A percentile compares a stretch with the other conserved stretches of the same genome.
Conservation (phyloP, 2,113 vertebrate species). For the Setophaga kirtlandii region DNA sequence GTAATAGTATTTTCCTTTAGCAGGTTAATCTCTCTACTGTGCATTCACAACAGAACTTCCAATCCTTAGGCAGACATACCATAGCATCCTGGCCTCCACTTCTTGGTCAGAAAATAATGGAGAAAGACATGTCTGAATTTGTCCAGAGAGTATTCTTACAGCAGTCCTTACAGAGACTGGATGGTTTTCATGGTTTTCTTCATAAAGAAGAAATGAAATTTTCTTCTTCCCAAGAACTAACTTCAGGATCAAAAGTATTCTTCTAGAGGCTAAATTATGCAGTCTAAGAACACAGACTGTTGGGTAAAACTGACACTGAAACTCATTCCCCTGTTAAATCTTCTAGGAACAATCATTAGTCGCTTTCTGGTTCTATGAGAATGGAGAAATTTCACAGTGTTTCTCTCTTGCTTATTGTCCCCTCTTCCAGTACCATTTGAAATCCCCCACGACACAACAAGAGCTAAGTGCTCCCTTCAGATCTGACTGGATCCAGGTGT, state of each 20-base stretch:
- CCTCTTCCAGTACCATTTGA: neutral
- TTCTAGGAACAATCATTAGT: neutral
- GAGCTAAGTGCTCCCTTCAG: neutral
- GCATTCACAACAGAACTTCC: neutral
- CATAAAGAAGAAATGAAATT: neutral
- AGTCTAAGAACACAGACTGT: neutral
- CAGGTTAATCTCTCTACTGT: neutral
- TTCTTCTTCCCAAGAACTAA: neutral
- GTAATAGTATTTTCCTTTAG: neutral
- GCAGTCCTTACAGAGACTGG: neutral
- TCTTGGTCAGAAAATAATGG: neutral
- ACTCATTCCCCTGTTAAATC: neutral
- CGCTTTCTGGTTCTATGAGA: neutral
- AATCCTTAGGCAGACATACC: neutral
- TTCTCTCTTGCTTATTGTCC: neutral
- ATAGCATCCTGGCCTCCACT: neutral
- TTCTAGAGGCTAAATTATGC: neutral
- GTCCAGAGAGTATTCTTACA: neutral
- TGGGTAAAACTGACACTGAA: neutral
- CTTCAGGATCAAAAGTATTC: neutral
- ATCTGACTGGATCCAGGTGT: neutral
- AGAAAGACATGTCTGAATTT: neutral
- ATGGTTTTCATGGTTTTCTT: neutral
- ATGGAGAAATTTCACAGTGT: neutral
- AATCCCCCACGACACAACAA: fast-evolving